Percentiles rank a stretch among this genome's conserved stretches.
phyloP scores from a whole-genome alignment of 2,113 vertebrate genomes.

The Azemiops feae region DNA sequence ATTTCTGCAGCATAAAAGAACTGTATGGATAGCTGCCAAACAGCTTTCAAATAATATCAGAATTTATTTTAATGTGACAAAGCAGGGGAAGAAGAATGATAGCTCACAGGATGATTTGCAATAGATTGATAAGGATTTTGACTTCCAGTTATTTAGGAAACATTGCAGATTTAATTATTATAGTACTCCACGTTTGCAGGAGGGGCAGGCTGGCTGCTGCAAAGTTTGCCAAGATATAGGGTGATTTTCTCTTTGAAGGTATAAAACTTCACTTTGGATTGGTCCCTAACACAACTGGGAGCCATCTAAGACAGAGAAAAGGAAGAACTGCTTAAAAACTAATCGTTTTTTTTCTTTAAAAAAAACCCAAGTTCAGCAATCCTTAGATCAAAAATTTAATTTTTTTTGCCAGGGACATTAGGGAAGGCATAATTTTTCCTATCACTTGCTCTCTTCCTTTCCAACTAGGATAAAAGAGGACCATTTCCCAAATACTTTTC shows the following conservation, averaged over 20 bases:
- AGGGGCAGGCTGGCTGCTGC: not conserved
- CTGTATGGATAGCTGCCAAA: not conserved
- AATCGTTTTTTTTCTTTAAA: not conserved
- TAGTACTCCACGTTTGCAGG: not conserved
- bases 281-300: not conserved
- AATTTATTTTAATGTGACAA: not conserved
- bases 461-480: not conserved
- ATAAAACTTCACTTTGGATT: not conserved
- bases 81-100: not conserved
- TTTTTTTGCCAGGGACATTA: not conserved
- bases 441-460: no score
- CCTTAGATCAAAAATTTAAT: not conserved
- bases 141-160: not conserved
- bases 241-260: not conserved
- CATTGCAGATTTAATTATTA: not conserved
- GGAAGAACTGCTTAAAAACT: not conserved
- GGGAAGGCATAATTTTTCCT: not conserved
- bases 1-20: not conserved
- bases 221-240: not conserved
- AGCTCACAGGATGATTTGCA: not conserved
- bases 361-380: not conserved
- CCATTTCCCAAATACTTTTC: not conserved
- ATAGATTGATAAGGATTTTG: not conserved
- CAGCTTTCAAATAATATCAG: not conserved
- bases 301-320: not conserved